These are phyloP conservation scores for Apotomis turbidana DNA, from an alignment of 2,888 invertebrate species.

Conservation along the genomic window DNA sequence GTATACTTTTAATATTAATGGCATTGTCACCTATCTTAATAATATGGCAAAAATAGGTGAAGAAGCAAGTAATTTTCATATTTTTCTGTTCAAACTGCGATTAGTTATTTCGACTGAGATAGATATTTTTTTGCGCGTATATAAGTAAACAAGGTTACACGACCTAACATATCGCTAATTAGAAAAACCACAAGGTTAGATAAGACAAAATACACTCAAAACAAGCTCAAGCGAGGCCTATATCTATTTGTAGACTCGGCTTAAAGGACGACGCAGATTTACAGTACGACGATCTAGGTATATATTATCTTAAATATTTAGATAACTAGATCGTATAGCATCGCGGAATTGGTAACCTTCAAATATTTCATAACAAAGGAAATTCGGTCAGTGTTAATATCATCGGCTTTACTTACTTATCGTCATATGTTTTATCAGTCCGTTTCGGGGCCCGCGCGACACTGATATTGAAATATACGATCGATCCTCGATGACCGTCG, in stretches of 20 bases:
- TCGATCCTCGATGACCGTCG: slow-evolving; percentile 57
- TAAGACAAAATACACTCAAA: neutral
- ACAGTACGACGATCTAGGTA: no score
- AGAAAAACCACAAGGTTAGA: slow-evolving; percentile 25
- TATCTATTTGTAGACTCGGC: no score
- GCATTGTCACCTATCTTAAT: no score
- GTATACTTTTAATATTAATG: no score
- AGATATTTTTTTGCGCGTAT: no score
- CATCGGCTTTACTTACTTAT: slow-evolving; percentile 59
- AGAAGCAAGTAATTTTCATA: no score
- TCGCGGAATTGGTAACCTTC: slow-evolving; percentile 27
- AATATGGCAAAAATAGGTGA: no score
- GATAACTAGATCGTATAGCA: slow-evolving; percentile 10
- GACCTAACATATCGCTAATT: neutral
- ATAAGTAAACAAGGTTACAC: neutral
- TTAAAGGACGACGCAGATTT: no score
- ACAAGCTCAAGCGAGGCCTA: no score
- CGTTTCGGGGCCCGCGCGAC: slow-evolving; percentile 50
- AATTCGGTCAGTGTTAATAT: slow-evolving; percentile 66
- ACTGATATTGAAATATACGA: slow-evolving; percentile 53
- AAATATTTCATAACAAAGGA: slow-evolving; percentile 44
- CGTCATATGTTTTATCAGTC: slow-evolving; percentile 55
- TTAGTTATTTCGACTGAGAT: no score
- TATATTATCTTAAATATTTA: no score
- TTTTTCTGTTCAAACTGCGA: no score